Base-by-base conservation (phyloP, 2,797 vertebrate genomes). In the Champsocephalus esox region DNA sequence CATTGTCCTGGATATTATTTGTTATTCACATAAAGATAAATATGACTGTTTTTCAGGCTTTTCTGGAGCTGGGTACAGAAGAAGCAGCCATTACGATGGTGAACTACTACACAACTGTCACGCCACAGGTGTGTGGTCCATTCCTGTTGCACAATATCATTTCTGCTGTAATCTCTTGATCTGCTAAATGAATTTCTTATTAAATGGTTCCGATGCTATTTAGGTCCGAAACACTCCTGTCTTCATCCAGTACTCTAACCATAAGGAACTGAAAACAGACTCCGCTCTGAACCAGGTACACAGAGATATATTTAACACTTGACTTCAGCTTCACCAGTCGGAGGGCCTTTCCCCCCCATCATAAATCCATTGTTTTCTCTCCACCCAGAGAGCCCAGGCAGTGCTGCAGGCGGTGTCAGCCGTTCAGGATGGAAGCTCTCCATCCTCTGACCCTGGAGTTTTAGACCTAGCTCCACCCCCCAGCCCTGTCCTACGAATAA, bases 61-160 rank as follows among this genome's bases (percentile, higher is more conserved):
- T 99, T 94, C 94, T 99, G 93, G 98, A 99, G 92, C 92, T 99
- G 83, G 97, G 97, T 70, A 98, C 98, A 73, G 97, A 99, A 88
- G 98, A 99, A 94, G 97, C 98, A 49, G 97, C 98, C 75, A 95
- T 99, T 76, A 99, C 98, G 34, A 99, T 99, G 97, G 97, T 99
- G 84, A 99, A 98, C 93, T 99, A 99, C 87, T 99, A 99, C 90
- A 96, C 96, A 66, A 97, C 98, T 41, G 97, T 96, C 69, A 98
- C 97, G 0, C 98, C 98, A 46, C 92, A 93, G 90, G 92, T 93
- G 32, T 79, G 75, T 6, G 56, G 14, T 80, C 48, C 38, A 9
- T 54, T 51, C 17, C 2, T 58, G 2, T 52, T 57, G 0, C 4
- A 57, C 34, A 12, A 57, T 38, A 4, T 55, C 0, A 41, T 21